Base-by-base conservation (phyloP, 2,797 vertebrate species). In the Diplodus sargus region DNA sequence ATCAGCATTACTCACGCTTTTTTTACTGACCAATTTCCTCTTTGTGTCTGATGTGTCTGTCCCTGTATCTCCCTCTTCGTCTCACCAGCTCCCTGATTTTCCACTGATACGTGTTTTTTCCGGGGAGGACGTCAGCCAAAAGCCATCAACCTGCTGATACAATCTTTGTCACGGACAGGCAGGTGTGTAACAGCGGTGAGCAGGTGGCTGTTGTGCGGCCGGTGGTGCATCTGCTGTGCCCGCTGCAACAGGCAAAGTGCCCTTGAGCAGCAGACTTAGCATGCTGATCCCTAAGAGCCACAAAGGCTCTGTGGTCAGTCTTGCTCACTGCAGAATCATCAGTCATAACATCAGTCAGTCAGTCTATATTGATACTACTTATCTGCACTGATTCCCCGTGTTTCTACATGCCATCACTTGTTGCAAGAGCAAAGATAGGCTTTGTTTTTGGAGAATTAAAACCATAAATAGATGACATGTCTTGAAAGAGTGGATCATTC, bases 1-100 rank as follows among this genome's bases (percentile, higher is more conserved):
- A 89, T 91, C 87, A 85, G 79, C 82, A 80, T 91, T 88, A 92
- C 86, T 85, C 81, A 62, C 62, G 42, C 45, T 84, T 89, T 84
- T 74, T 85, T 74, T 43, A 82, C 87, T 88, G 88, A 91, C 90
- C 87, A 92, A 87, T 90, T 93, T 93, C 83, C 90, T 92, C 89
- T 90, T 91, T 92, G 91, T 92, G 91, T 92, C 81, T 91, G 89
- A 85, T 78, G 60, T 74, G 76, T 86, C 85, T 87, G 75, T 68
- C 66, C 48, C 61, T 78, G 49, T n/a, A 16, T 83, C 84, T 82
- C 66, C 30, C 57, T 22, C 47, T 66, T 66, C 52, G 22, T 62
- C 57, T 63, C 6, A 49, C 20, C 48, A 28, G 71, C 61, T 63
- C 22, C 25, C 47, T 76, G 4, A 45, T 45, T 68, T 72, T 52